These are phyloP conservation scores for Encarsia formosa DNA, from an alignment of 2,888 invertebrate species.

Conservation along the genomic window DNA sequence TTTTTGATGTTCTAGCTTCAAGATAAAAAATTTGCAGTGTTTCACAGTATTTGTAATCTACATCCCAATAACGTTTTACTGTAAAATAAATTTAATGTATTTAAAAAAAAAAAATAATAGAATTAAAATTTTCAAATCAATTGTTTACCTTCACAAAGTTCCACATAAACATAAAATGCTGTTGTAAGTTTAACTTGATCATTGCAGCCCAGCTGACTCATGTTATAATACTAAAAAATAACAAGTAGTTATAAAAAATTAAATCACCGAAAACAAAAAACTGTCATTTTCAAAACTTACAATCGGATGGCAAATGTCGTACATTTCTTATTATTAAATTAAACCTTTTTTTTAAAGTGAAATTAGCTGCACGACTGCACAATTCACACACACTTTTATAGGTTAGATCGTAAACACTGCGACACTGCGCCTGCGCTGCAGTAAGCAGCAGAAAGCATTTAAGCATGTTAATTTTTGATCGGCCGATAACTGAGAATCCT, in stretches of 20 bases:
- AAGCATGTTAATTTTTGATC: too few species aligned
- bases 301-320: constrained; percentile 42
- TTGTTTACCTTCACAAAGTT: constrained; percentile 55
- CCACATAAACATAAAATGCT: constrained; percentile 55
- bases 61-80: constrained; percentile 53
- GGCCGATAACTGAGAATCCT: too few species aligned
- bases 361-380: too few species aligned
- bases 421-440: too few species aligned
- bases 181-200: constrained; percentile 51
- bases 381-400: too few species aligned
- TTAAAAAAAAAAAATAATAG: constrained; percentile 13
- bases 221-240: constrained; percentile 48
- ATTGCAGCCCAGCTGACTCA: constrained; percentile 51
- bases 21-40: constrained; percentile 49
- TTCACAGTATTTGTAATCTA: constrained; percentile 50
- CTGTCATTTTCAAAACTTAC: constrained; percentile 34
- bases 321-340: constrained; percentile 30
- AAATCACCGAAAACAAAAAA: constrained; percentile 2
- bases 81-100: constrained; percentile 21
- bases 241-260: constrained; percentile 6
- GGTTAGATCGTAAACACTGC: too few species aligned
- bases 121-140: constrained; percentile 17
- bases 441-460: too few species aligned
- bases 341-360: too few species aligned
- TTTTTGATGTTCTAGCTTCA: constrained; percentile 47